Conservation (phyloP, 2,113 vertebrate genomes). For the Scolopax mira region DNA sequence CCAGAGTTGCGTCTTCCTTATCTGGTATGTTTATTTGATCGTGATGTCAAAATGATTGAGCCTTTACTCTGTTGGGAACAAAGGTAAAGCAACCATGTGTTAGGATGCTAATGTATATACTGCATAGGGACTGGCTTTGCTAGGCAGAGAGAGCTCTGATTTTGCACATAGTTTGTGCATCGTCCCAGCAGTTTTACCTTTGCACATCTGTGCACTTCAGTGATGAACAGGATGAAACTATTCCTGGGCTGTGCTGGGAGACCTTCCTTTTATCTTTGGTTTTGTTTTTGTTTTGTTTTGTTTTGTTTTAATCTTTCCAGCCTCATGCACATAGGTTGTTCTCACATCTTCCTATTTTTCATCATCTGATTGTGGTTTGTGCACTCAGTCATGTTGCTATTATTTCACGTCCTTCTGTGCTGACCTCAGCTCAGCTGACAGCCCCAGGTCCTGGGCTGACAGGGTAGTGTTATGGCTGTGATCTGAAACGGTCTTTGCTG, state of each 20-base stretch:
- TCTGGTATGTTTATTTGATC: background rate
- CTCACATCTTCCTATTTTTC: background rate
- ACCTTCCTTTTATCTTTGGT: background rate
- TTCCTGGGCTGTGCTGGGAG: background rate
- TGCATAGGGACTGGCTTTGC: background rate
- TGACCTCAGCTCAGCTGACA: slow-evolving; percentile 28
- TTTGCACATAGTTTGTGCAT: background rate
- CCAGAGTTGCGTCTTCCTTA: background rate
- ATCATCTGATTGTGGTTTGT: background rate
- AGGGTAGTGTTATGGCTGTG: background rate
- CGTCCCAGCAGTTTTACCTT: background rate
- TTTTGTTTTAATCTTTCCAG: background rate
- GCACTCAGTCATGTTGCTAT: background rate
- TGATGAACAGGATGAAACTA: background rate
- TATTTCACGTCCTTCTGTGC: background rate
- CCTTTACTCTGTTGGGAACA: background rate
- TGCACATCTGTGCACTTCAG: background rate
- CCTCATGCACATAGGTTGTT: background rate
- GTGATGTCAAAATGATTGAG: background rate
- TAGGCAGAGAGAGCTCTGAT: background rate
- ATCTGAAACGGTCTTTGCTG: slow-evolving; percentile 14
- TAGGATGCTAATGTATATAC: background rate
- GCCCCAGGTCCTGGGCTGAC: background rate
- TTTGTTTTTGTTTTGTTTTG: background rate
- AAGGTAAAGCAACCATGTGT: background rate